phyloP scores from a whole-genome alignment of 2,888 invertebrate species.

The Zelleria hepariella region DNA sequence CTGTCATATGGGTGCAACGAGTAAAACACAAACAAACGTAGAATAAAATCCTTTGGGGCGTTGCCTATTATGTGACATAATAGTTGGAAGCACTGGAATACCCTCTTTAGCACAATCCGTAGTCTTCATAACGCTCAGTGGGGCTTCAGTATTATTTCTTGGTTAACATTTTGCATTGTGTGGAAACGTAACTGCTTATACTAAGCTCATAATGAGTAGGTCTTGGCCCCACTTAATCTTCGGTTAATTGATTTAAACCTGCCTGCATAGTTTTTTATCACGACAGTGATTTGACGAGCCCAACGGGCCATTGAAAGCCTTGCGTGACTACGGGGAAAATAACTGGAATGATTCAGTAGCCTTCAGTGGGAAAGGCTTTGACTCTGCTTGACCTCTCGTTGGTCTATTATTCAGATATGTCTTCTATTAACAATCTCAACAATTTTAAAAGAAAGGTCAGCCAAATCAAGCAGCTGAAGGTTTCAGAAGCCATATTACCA shows the following conservation, averaged over 20 bases:
- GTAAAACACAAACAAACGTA: neutral
- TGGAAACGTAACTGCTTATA: neutral
- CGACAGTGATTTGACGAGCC: neutral
- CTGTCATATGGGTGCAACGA: no score
- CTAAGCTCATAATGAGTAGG: neutral
- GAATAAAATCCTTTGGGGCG: neutral
- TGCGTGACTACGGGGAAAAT: slow-evolving; percentile 10
- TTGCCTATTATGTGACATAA: neutral
- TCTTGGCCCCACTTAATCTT: neutral
- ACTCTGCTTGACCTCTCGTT: neutral
- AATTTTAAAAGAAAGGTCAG: no score
- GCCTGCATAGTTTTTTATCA: neutral
- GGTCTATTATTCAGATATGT: no score
- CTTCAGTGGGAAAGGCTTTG: neutral
- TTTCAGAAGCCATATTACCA: no score
- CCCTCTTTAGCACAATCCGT: neutral
- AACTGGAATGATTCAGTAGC: neutral
- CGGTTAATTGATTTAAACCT: neutral
- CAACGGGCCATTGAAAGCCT: slow-evolving; percentile 7
- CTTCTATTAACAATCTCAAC: no score
- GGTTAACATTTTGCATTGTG: neutral
- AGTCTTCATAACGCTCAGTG: neutral
- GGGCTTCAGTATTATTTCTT: neutral
- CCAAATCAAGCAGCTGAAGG: no score
- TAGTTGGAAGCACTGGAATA: neutral